Base-by-base conservation (phyloP, 2,888 invertebrate species). In the Diaphora mendica region DNA sequence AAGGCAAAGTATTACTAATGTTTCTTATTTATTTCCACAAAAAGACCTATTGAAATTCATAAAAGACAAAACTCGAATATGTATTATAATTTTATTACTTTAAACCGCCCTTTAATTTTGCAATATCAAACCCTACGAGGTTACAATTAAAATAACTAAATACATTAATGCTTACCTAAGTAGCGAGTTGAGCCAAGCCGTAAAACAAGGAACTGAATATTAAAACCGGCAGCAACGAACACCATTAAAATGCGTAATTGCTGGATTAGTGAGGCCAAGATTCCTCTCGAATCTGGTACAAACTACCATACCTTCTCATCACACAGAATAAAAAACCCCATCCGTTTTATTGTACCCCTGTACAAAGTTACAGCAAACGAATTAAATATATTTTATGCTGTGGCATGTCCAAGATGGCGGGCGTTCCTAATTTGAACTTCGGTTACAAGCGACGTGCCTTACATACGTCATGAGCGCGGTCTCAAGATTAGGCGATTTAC, bases 161-260 rank as follows among this genome's bases (percentile, higher is more conserved):
- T 89, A 89, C 89, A 87, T 87, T 90, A 89, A 90, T 89, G 87
- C 89, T 86, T 86, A 78, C 85, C 83, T 85, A 83, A 83, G 86
- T 80, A 83, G 86, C 89, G 88, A 88, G 86, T 89, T 89, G 87
- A 90, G 88, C 91, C 88, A 79, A 87, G 89, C 91, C 91, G 92
- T 94, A 93, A 94, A 95, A 94, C 94, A 92, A 93, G 95, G 94
- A 93, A 88, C 84, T 88, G 94, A 95, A 95, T 95, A 95, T 95
- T 95, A 95, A 95, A 95, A 95, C 90, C 92, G 90, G 88, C 86
- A 86, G 87, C 89, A 91, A 90, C 91, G 92, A 94, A 93, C 91
- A 92, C 94, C 93, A 95, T 95, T 95, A 95, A 95, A 95, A 95
- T 95, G 92, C 94, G 93, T 95, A 95, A 95, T 95, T 95, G 94